phyloP scores from a whole-genome alignment of 1,140 invertebrate species.

The Zaprionus africanus region DNA sequence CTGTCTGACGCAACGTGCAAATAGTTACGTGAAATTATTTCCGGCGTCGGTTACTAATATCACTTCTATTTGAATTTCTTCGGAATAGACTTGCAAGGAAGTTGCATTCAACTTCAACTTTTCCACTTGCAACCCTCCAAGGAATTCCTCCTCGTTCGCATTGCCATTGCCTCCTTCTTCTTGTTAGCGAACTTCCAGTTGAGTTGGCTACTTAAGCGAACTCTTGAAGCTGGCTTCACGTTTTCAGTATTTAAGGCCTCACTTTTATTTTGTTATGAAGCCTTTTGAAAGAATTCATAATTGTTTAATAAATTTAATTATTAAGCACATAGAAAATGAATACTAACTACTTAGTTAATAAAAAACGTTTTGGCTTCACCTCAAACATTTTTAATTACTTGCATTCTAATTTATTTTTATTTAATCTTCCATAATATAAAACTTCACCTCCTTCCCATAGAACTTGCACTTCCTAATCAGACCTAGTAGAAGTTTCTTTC shows the following conservation, averaged over 20 bases:
- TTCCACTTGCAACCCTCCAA: slow-evolving; percentile 36
- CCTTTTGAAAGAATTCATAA: background rate
- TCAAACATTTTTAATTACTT: too few species aligned
- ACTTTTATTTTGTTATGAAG: background rate
- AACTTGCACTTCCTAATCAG: slow-evolving; percentile 5
- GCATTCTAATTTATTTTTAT: too few species aligned
- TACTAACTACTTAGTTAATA: too few species aligned
- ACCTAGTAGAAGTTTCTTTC: background rate
- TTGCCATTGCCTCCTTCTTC: background rate
- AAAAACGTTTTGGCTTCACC: too few species aligned
- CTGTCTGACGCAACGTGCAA: slow-evolving; percentile 64
- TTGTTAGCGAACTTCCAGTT: slow-evolving; percentile 1
- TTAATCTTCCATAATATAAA: too few species aligned
- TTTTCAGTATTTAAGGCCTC: background rate
- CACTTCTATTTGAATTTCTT: slow-evolving; percentile 55
- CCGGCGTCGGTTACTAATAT: slow-evolving; percentile 76
- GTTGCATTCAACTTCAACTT: slow-evolving; percentile 66
- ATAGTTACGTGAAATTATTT: slow-evolving; percentile 81
- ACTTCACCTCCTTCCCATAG: background rate
- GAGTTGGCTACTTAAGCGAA: background rate
- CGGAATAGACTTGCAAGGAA: slow-evolving; percentile 62
- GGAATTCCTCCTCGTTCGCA: slow-evolving; percentile 27
- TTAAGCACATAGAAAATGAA: too few species aligned
- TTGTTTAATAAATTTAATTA: too few species aligned
- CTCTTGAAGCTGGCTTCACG: background rate